Evolutionary conservation across 1,140 invertebrate species (phyloP).

Genomic region (Grapholita molesta): DNA sequence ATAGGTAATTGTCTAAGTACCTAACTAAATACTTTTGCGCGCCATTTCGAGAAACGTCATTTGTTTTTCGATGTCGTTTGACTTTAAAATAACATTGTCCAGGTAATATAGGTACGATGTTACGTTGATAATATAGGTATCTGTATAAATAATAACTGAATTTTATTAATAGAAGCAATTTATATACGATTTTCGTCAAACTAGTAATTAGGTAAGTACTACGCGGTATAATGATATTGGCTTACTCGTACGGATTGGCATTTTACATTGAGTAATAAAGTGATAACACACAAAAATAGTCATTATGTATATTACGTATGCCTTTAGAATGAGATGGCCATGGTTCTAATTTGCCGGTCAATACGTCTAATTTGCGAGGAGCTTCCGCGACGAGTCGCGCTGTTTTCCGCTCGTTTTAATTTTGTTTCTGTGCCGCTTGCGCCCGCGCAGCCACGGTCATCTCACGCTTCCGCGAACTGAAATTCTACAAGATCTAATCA

Average conservation of each 20-base stretch:
- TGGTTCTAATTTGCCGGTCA: conserved; percentile 46
- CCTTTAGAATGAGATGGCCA: conserved; percentile 12
- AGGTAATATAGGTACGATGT: neutral
- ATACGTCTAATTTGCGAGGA: conserved; percentile 58
- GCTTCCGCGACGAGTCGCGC: conserved; percentile 60
- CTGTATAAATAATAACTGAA: neutral
- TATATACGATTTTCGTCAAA: neutral
- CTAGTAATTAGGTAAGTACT: too few relatives aligned
- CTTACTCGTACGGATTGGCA: neutral
- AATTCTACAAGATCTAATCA: neutral
- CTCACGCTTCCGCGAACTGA: neutral
- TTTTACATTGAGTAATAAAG: too few relatives aligned
- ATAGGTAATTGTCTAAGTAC: neutral
- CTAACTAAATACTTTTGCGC: neutral
- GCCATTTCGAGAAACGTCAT: conserved; percentile 8
- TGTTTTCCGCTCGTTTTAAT: conserved; percentile 45
- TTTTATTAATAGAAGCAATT: neutral
- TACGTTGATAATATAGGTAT: neutral
- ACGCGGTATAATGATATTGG: neutral
- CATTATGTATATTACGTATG: neutral
- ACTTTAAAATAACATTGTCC: conserved; percentile 3
- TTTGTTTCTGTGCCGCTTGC: conserved; percentile 35
- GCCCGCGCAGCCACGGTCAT: conserved; percentile 32
- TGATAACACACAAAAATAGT: too few relatives aligned
- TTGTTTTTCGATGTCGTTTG: conserved; percentile 4